Evolutionary conservation across 2,113 vertebrate genomes (phyloP).

Genomic region (Mirounga angustirostris): DNA sequence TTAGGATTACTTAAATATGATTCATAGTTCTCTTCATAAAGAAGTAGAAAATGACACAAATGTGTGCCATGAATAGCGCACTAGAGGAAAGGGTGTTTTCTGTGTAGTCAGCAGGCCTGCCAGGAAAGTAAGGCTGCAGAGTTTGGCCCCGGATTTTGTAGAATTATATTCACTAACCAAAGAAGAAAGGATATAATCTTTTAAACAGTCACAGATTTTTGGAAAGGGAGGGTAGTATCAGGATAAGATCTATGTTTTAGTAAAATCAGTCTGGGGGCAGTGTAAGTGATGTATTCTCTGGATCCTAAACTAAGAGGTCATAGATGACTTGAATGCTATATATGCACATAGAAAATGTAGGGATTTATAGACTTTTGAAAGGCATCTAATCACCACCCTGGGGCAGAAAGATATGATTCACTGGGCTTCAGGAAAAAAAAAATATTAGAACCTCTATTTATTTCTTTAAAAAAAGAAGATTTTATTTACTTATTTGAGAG

Average conservation of each 20-base stretch:
- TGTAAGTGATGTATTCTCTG: neutral
- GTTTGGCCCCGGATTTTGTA: neutral
- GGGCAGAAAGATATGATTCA: neutral
- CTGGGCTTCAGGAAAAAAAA: neutral
- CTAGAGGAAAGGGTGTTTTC: neutral
- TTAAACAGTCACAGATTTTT: neutral
- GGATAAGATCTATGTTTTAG: neutral
- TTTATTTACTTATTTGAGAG: neutral
- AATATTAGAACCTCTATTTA: neutral
- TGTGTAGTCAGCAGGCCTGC: neutral
- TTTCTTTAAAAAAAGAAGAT: neutral
- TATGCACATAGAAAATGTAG: neutral
- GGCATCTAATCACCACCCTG: neutral
- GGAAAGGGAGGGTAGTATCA: neutral
- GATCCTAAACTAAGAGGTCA: neutral
- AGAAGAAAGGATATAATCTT: constrained; percentile 5
- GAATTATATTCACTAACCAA: neutral
- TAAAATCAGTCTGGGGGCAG: neutral
- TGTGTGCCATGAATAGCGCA: neutral
- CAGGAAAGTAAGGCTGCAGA: neutral
- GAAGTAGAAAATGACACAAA: neutral
- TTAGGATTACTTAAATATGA: neutral
- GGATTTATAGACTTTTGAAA: neutral
- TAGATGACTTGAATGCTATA: neutral
- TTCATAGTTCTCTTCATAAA: neutral